phyloP scores from a whole-genome alignment of 2,113 vertebrate genomes.

The Coracopsis vasa region DNA sequence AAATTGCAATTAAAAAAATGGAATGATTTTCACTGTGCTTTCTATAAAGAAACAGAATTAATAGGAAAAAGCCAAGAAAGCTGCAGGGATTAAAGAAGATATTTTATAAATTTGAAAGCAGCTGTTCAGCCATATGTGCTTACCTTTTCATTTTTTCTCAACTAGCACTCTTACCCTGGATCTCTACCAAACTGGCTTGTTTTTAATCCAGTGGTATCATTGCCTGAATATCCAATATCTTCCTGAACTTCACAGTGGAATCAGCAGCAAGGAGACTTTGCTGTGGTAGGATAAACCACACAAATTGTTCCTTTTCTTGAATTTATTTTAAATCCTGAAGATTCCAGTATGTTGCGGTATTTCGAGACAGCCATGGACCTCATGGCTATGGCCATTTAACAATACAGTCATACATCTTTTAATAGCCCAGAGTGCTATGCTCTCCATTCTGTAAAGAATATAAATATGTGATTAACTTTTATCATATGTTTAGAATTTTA shows the following conservation, averaged over 20 bases:
- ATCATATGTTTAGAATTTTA: neutral
- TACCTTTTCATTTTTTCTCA: slow-evolving; percentile 74
- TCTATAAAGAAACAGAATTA: slow-evolving; percentile 70
- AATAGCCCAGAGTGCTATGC: neutral
- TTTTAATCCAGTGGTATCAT: slow-evolving; percentile 69
- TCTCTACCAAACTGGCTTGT: slow-evolving; percentile 68
- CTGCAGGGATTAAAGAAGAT: slow-evolving; percentile 77
- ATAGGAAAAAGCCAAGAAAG: slow-evolving; percentile 69
- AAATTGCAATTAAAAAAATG: slow-evolving; percentile 64
- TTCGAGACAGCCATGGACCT: neutral
- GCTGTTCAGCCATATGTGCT: slow-evolving; percentile 77
- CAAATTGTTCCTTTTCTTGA: neutral
- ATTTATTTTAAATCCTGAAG: slow-evolving; percentile 36
- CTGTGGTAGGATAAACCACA: neutral
- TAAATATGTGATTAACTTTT: neutral
- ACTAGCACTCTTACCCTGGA: slow-evolving; percentile 60
- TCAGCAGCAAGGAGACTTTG: neutral
- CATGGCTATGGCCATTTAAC: neutral
- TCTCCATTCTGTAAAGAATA: neutral
- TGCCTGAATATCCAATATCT: slow-evolving; percentile 64
- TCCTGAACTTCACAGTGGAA: slow-evolving; percentile 22
- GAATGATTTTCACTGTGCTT: slow-evolving; percentile 56
- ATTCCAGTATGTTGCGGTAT: neutral
- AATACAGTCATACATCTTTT: neutral
- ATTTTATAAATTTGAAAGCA: slow-evolving; percentile 79